A percentile compares a stretch with the other conserved stretches of the same genome.
Evolutionary conservation across 1,140 invertebrate species (phyloP).

Genomic region (Drosophila busckii): DNA sequence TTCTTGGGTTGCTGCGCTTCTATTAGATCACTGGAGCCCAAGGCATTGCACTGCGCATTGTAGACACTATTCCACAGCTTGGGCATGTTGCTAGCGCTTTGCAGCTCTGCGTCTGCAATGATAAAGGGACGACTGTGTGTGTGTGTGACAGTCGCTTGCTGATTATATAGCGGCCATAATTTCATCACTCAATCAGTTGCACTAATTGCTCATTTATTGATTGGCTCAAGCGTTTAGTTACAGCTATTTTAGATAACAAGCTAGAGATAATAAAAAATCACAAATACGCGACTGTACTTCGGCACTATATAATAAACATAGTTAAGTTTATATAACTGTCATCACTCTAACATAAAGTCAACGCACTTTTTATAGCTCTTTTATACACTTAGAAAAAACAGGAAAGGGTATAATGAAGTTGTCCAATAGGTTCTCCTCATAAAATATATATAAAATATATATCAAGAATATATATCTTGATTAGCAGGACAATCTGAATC

Average conservation of each 20-base stretch:
- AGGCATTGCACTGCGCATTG: conserved; percentile 42
- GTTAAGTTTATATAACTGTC: neutral
- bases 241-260: conserved; percentile 51
- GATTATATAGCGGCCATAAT: conserved; percentile 1
- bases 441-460: no score
- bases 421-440: no score
- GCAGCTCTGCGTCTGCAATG: conserved; percentile 32
- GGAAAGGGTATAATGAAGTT: no score
- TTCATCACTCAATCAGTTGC: conserved; percentile 45
- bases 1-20: conserved; percentile 67
- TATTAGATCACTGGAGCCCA: conserved; percentile 53
- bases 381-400: no score
- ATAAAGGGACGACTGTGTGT: conserved; percentile 33
- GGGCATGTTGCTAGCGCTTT: conserved; percentile 45
- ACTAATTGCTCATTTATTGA: conserved; percentile 72
- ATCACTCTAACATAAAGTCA: conserved; percentile 13
- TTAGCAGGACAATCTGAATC: no score
- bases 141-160: neutral
- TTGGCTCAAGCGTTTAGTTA: conserved; percentile 44
- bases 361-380: conserved; percentile 27
- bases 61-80: conserved; percentile 65
- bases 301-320: conserved; percentile 12
- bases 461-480: no score
- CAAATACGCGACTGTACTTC: neutral
- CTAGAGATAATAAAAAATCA: conserved; percentile 24